Evolutionary conservation across 2,113 vertebrate genomes (phyloP), one percentile per base, ranked within the genome.

Genomic region (Genyomyrus donnyi): DNA sequence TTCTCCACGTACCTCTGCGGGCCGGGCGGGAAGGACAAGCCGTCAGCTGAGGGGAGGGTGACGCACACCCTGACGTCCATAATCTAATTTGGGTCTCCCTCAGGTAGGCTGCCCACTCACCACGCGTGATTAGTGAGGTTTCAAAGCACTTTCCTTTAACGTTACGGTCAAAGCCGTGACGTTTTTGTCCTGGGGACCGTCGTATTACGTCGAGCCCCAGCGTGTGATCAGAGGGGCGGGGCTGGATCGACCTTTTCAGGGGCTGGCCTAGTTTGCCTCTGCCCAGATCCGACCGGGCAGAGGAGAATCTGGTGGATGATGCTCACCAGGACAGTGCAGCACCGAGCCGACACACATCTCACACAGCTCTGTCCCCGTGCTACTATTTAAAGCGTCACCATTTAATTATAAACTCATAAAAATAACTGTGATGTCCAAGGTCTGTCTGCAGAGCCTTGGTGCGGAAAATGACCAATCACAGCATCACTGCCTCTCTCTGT

Each of bases 1-100:
- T 99, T 98, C 94, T 99, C 98, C 92, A 98, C 89, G 88, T 97
- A 99, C 94, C 98, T 96, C 98, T 99, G 94, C 6, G 91, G 92
- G 93, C 9, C 52, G 89, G 90, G 93, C 92, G 91, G 95, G 53
- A n/a, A 95, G 91, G 52, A 15, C 49, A 46, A 77, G 91, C 92
- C 93, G n/a, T 85, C 39, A 92, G 85, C 45, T 9, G 46, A 86
- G 49, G 45, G 83, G 17, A 7, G 15, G 42, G 5, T 90, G 88
- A 90, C 77, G 90, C 24, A 24, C 48, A 85, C 52, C 80, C 83
- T 70, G 35, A 88, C 83, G 85, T 58, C 39, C 56, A 62, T 1
- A 46, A 70, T 70, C 88, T n/a, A 88, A 62, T 42, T 46, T 6
- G n/a, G 62, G 62, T 70, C n/a, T 70, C 62, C 62, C 62, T 66